Conservation (phyloP, 2,113 vertebrate species). For the Gambusia holbrooki region DNA sequence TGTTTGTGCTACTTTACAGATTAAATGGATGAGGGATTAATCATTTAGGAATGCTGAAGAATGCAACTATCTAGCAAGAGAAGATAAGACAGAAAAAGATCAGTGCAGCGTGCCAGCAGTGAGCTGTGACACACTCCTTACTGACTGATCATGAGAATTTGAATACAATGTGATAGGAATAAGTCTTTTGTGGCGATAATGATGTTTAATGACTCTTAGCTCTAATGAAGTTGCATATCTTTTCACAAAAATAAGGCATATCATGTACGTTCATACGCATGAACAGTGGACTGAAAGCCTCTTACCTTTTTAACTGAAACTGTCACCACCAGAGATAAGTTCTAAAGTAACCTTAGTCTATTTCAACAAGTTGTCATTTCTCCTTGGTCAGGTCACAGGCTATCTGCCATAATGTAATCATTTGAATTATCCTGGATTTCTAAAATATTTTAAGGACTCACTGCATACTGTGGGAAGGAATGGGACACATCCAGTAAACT, state of each 20-base stretch:
- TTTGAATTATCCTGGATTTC: neutral
- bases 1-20: neutral
- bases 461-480: neutral
- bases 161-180: neutral
- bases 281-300: neutral
- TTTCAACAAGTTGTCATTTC: neutral
- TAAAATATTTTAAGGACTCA: neutral
- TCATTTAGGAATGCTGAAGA: neutral
- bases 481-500: too few species aligned
- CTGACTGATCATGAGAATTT: neutral
- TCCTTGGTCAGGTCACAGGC: neutral
- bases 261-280: neutral
- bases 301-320: neutral
- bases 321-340: neutral
- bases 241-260: neutral
- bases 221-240: neutral
- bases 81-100: neutral
- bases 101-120: neutral
- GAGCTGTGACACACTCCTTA: neutral
- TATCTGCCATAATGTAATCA: neutral
- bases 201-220: neutral
- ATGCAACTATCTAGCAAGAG: neutral
- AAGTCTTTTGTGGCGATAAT: neutral
- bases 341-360: neutral
- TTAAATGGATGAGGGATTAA: neutral